phyloP scores from a whole-genome alignment of 2,797 vertebrate species.

The Nasua narica region DNA sequence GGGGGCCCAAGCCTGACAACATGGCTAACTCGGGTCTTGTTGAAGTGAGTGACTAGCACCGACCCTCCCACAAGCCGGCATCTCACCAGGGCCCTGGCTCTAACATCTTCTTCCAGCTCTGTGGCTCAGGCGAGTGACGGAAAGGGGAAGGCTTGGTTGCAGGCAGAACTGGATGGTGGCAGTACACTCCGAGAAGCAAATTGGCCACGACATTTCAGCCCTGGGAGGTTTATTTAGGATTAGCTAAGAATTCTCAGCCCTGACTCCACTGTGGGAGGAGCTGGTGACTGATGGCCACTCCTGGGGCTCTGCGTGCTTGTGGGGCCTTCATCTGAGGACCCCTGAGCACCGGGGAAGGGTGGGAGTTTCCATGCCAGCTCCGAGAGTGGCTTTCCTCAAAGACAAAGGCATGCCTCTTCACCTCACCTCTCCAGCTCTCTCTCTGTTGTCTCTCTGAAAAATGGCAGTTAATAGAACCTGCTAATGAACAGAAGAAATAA shows the following conservation, averaged over 20 bases:
- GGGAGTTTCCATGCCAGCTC: neutral
- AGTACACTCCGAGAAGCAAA: neutral
- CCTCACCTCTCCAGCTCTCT: neutral
- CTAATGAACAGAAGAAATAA: constrained; percentile 51
- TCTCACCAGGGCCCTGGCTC: neutral
- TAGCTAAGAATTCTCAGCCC: neutral
- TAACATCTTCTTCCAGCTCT: neutral
- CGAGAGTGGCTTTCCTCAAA: neutral
- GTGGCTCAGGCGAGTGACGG: neutral
- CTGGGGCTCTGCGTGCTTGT: neutral
- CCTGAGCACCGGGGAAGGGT: neutral
- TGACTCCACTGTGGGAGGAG: neutral
- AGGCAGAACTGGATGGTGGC: neutral
- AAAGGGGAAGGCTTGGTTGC: neutral
- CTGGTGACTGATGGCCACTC: neutral
- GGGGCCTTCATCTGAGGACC: neutral
- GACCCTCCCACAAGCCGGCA: neutral
- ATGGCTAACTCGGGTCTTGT: neutral
- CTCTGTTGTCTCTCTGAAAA: constrained; percentile 8
- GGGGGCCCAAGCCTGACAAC: neutral
- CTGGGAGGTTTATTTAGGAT: neutral
- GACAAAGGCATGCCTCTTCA: neutral
- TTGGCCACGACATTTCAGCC: rapidly evolving
- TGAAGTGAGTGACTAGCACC: neutral
- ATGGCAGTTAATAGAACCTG: constrained; percentile 23